Percentiles rank a stretch among this genome's conserved stretches.
Conservation (phyloP, 2,888 invertebrate species). For the Synanthedon myopaeformis region DNA sequence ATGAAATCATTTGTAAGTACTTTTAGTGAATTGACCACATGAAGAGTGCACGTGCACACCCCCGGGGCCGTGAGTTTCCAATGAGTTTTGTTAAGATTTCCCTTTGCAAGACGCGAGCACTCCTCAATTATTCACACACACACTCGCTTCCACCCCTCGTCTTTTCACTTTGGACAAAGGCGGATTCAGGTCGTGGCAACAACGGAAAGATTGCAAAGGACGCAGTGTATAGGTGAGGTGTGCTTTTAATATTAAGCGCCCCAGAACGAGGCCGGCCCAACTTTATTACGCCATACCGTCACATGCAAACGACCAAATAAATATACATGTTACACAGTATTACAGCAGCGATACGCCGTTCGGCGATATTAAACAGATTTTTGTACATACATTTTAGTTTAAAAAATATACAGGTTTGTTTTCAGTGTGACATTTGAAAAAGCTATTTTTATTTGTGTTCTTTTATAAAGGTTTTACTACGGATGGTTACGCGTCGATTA, state of each 20-base stretch:
- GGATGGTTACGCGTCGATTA: no score
- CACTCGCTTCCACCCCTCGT: slow-evolving; percentile 51
- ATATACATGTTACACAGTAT: neutral
- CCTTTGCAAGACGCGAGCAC: slow-evolving; percentile 32
- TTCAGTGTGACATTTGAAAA: no score
- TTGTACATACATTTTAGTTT: neutral
- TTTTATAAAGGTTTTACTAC: no score
- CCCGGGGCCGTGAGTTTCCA: slow-evolving; percentile 21
- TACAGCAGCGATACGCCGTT: neutral
- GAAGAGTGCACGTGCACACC: slow-evolving; percentile 19
- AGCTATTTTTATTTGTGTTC: no score
- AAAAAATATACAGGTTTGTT: no score
- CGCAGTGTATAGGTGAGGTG: slow-evolving; percentile 32
- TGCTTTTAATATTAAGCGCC: slow-evolving; percentile 56
- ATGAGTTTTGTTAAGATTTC: slow-evolving; percentile 52
- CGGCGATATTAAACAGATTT: neutral
- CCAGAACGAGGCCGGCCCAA: slow-evolving; percentile 27
- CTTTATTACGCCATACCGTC: slow-evolving; percentile 42
- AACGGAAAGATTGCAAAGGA: slow-evolving; percentile 61
- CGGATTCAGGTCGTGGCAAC: slow-evolving; percentile 58
- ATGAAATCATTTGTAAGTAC: no score
- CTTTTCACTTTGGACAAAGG: slow-evolving; percentile 62
- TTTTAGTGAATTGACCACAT: neutral
- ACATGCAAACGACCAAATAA: slow-evolving; percentile 25
- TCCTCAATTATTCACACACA: slow-evolving; percentile 63